Base-by-base conservation (phyloP, 2,888 invertebrate genomes). In the Therioaphis trifolii region DNA sequence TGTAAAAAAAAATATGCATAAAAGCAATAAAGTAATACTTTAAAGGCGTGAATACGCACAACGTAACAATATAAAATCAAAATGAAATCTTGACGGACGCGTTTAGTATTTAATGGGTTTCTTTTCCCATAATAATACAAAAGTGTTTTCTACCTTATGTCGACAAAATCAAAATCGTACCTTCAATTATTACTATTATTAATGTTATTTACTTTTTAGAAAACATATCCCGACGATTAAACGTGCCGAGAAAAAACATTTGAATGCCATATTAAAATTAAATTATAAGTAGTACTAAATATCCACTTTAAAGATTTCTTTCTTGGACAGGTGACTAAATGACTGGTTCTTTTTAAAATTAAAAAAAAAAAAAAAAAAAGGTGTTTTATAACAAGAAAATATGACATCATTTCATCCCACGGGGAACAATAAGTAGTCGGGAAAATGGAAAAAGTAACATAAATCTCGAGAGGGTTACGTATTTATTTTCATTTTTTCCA, bases 401-500 rank as follows among this genome's bases (percentile, higher is more conserved):
- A 82, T 72, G 74, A 82, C 82, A 82, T 82, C 24, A 21, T 74
- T 74, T 80, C 46, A 35, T 79, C 79, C 69, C 80, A 63, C 24
- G 49, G 82, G 82, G 74, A 66, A 63, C 72, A 72, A 80, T 82
- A 63, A 74, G 82, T 66, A 80, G 58, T 58, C 49, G 61, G 11
- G 61, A 82, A 82, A 82, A 82, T 74, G 72, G 72, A 72, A 82
- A 82, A 82, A 40, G 24, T 74, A 82, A 74, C 82, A 82, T 82
- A 82, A 82, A 82, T 82, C 82, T 82, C 82, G 35, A 82, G 74
- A 82, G 82, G 82, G 82, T 82, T 82, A 52, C 82, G 61, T 80
- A 80, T 82, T 82, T 74, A 82, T 82, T 82, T 74, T 82, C 82
- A 82, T 82, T 82, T 80, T 76, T 80, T 63, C 82, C 82, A 24